Base-by-base conservation (phyloP, 2,888 invertebrate genomes). In the Falcaria lacertinaria region DNA sequence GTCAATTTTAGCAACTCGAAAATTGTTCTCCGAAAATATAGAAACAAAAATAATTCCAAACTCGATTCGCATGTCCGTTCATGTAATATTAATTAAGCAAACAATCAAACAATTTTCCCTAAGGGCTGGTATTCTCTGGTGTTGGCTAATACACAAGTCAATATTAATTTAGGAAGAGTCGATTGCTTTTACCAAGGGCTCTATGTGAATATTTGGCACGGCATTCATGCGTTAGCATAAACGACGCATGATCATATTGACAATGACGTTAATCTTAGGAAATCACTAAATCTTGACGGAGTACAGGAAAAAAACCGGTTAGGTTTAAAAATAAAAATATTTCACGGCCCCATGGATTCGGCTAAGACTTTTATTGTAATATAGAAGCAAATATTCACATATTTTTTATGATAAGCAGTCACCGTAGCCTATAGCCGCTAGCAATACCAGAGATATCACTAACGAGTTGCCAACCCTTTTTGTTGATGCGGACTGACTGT, bases 91-190 rank as follows among this genome's bases (percentile, higher is more conserved):
- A 28, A 7, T 28, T 28, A 28, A 28, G 40, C 39, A 54, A 53
- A 53, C 47, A 48, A 48, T 46, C 46, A 41, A 42, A 49, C 42
- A 39, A 45, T 48, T 45, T 47, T 47, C 53, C 49, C 44, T 40
- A 16, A 43, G 47, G 42, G 46, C 19, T 33, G 41, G 51, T 40
- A 53, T 52, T 17, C 56, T 48, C 54, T 32, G 38, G 54, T 44
- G 61, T 48, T 44, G 42, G 44, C 44, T 64, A 55, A 58, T 60
- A 58, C 54, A 48, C 41, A 39, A 56, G 67, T 62, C 69, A 69
- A 69, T 69, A 69, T 66, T 66, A 63, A 66, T 64, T 60, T 58
- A 55, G 53, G 52, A 57, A 53, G 57, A 66, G 52, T 64, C 67
- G 62, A 69, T 67, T 64, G 66, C 52, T 36, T 28, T 15, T 33